phyloP scores from a whole-genome alignment of 2,888 invertebrate genomes.

The Sarcophaga caerulescens region DNA sequence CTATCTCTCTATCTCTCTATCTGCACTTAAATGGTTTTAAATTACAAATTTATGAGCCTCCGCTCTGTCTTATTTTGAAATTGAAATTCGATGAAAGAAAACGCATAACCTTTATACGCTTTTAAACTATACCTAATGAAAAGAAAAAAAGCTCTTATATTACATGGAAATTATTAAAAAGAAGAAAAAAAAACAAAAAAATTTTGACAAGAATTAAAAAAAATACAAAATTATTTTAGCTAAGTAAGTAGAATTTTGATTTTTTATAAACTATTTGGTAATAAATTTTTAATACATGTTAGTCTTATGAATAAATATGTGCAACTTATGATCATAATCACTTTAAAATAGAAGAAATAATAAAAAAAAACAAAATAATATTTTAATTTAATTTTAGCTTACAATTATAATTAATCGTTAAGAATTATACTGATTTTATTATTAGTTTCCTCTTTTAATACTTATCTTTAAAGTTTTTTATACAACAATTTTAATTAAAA shows the following conservation, averaged over 20 bases:
- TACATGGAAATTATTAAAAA: slow-evolving; percentile 11
- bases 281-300: slow-evolving; percentile 26
- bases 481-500: too few species aligned
- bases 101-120: slow-evolving; percentile 33
- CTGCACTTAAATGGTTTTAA: slow-evolving; percentile 20
- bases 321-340: slow-evolving; percentile 26
- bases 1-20: background rate
- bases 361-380: background rate
- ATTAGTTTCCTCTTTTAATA: background rate
- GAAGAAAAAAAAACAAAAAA: background rate
- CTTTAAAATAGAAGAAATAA: background rate
- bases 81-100: background rate
- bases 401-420: background rate
- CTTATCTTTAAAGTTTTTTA: too few species aligned
- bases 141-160: background rate
- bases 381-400: background rate
- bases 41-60: background rate
- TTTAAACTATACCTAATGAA: slow-evolving; percentile 18
- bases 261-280: background rate
- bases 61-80: background rate
- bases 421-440: background rate
- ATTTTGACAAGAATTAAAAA: slow-evolving; percentile 4
- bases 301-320: slow-evolving; percentile 49
- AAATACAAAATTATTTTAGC: slow-evolving; percentile 15
- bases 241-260: slow-evolving; percentile 19